Conservation (phyloP, 2,797 vertebrate genomes). For the Parauchenoglanis ngamensis region DNA sequence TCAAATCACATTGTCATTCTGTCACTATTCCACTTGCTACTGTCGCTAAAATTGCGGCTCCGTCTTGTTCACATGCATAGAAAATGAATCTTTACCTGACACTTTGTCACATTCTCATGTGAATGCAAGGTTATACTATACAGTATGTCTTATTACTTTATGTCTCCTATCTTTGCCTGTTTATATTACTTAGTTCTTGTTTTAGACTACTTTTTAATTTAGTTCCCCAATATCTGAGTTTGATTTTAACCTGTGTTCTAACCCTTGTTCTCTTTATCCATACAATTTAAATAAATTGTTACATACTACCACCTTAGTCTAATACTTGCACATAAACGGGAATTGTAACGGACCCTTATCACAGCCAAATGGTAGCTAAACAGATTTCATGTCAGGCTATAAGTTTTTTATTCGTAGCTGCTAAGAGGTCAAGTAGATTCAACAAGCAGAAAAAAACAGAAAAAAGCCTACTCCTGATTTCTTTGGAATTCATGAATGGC, state of each 20-base stretch:
- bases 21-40: neutral
- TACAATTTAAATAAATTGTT: neutral
- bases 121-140: neutral
- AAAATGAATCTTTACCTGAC: neutral
- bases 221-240: neutral
- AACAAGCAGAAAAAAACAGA: neutral
- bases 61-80: neutral
- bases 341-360: neutral
- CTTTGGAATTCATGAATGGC: neutral
- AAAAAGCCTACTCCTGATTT: conserved; percentile 8
- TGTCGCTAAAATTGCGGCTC: neutral
- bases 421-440: neutral
- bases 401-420: neutral
- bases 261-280: neutral
- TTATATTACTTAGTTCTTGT: neutral
- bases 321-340: neutral
- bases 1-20: neutral
- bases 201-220: neutral
- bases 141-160: neutral
- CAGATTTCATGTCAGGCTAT: neutral
- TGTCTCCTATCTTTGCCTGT: neutral
- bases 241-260: neutral
- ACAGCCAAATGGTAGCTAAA: neutral
- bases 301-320: neutral
- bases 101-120: neutral